phyloP scores from a whole-genome alignment of 2,113 vertebrate species.

The Australoheros scitulus region DNA sequence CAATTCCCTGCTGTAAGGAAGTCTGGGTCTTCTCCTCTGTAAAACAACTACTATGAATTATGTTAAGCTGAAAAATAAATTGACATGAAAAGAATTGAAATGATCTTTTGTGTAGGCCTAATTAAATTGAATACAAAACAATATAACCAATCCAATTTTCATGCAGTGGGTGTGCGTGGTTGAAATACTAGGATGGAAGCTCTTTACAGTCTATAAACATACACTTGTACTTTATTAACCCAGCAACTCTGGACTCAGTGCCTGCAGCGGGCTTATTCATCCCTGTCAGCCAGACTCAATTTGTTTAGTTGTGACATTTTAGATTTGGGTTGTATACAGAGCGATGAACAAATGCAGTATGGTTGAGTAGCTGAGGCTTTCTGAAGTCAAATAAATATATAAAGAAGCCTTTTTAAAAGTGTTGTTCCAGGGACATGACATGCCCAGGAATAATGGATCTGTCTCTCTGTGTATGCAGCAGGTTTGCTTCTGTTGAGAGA shows the following conservation, averaged over 20 bases:
- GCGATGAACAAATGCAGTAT: conserved; percentile 47
- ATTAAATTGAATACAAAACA: not conserved
- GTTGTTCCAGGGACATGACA: conserved; percentile 9
- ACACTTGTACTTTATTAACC: conserved; percentile 63
- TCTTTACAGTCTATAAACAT: not conserved
- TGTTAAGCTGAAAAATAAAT: not conserved
- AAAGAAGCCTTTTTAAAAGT: conserved; percentile 31
- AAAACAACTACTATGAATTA: conserved; percentile 13
- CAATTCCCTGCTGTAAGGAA: not conserved
- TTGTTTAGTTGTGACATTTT: conserved; percentile 74
- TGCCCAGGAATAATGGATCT: conserved; percentile 33
- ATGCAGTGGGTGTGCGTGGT: conserved; percentile 6
- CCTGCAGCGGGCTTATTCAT: conserved; percentile 64
- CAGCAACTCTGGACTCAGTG: conserved; percentile 9
- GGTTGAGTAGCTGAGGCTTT: conserved; percentile 65
- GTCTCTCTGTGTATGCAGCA: conserved; percentile 32
- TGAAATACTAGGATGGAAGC: conserved; percentile 11
- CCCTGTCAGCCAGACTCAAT: conserved; percentile 61
- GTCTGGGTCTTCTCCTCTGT: not conserved
- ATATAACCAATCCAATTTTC: not conserved
- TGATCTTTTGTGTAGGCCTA: not conserved
- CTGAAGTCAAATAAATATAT: conserved; percentile 46
- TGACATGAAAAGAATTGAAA: conserved; percentile 13
- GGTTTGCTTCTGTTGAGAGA: conserved; percentile 39
- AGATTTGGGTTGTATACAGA: conserved; percentile 48